Conservation (phyloP, 2,797 vertebrate species). For the Semaprochilodus insignis region DNA sequence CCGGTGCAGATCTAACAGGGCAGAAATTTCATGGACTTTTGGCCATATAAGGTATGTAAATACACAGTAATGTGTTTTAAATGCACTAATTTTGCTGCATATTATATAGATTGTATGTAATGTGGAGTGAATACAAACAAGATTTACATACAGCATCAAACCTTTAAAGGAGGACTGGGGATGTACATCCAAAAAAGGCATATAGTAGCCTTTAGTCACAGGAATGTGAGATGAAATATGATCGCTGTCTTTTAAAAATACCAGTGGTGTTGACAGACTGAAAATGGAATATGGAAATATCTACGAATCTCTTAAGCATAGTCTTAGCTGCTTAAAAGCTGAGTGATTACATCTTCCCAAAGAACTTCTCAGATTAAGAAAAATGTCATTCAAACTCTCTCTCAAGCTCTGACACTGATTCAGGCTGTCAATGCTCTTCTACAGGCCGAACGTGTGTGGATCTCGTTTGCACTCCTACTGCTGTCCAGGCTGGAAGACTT, state of each 20-base stretch:
- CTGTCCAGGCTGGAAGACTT: constrained; percentile 82
- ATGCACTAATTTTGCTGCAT: too few relatives aligned
- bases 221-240: not conserved
- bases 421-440: constrained; percentile 9
- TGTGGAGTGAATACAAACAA: too few relatives aligned
- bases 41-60: too few relatives aligned
- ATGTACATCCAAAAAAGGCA: not conserved
- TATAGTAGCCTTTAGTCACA: not conserved
- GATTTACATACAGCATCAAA: too few relatives aligned
- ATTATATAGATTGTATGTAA: too few relatives aligned
- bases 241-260: not conserved
- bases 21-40: too few relatives aligned
- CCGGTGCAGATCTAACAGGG: too few relatives aligned
- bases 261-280: too few relatives aligned
- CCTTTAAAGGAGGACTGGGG: not conserved
- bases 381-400: not conserved
- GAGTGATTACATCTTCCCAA: not conserved
- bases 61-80: too few relatives aligned
- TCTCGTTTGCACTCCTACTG: constrained; percentile 81
- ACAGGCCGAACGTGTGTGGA: constrained; percentile 82
- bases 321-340: not conserved
- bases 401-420: not conserved
- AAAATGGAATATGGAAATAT: too few relatives aligned
- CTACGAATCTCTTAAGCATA: not conserved
- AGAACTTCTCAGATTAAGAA: not conserved